These are phyloP conservation scores for Geococcyx californianus DNA, from an alignment of 2,113 vertebrate genomes.

Conservation along the genomic window DNA sequence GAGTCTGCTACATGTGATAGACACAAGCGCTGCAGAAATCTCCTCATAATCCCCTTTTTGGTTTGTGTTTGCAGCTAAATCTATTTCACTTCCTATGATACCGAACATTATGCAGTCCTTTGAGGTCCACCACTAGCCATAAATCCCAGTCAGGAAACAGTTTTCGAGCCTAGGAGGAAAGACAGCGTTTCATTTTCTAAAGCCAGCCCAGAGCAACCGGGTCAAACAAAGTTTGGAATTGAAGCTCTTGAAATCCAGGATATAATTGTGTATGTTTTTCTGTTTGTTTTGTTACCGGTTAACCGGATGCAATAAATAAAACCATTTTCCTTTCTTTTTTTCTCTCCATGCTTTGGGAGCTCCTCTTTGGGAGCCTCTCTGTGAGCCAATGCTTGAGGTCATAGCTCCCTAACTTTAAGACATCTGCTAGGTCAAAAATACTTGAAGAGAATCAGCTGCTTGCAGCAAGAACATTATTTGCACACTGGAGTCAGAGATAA, in stretches of 20 bases:
- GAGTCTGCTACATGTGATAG: background rate
- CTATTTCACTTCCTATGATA: conserved; percentile 26
- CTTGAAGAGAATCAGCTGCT: conserved; percentile 56
- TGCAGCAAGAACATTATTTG: background rate
- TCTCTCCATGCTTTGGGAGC: conserved; percentile 28
- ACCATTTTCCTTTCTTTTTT: conserved; percentile 37
- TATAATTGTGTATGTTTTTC: conserved; percentile 44
- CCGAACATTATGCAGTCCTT: conserved; percentile 25
- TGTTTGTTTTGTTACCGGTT: conserved; percentile 57
- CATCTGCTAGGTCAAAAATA: conserved; percentile 49
- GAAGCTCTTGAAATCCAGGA: conserved; percentile 56
- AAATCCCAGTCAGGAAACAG: conserved; percentile 68
- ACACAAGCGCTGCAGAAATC: background rate
- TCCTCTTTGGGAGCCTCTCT: conserved; percentile 17
- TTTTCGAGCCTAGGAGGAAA: conserved; percentile 45
- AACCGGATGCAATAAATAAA: conserved; percentile 62
- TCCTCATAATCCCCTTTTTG: conserved; percentile 29
- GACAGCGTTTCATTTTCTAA: conserved; percentile 59
- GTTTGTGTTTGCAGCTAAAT: conserved; percentile 3
- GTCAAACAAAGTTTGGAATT: conserved; percentile 60
- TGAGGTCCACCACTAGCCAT: conserved; percentile 41
- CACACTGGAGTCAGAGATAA: background rate
- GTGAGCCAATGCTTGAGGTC: conserved; percentile 47
- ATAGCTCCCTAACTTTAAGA: conserved; percentile 27
- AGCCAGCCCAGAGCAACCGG: conserved; percentile 43